Percentiles rank a stretch among this genome's conserved stretches.
Evolutionary conservation across 2,888 invertebrate genomes (phyloP).

Genomic region (Abrostola tripartita): DNA sequence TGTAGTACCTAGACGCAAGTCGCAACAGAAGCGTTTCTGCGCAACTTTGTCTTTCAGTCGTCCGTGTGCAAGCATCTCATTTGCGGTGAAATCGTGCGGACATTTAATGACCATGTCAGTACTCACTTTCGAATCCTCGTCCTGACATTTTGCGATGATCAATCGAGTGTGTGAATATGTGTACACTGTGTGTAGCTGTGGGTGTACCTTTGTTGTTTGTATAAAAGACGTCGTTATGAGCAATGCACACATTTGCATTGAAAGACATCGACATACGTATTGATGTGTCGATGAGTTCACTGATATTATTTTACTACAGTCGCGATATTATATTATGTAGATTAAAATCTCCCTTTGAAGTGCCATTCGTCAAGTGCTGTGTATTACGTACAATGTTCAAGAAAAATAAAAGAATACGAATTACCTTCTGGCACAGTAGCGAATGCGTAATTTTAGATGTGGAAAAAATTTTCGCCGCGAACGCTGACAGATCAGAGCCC

Average conservation of each 20-base stretch:
- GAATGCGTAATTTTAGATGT: slow-evolving; percentile 78
- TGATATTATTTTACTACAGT: slow-evolving; percentile 41
- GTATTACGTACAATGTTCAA: slow-evolving; percentile 56
- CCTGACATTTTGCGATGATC: slow-evolving; percentile 54
- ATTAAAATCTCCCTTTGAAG: slow-evolving; percentile 34
- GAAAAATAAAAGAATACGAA: slow-evolving; percentile 66
- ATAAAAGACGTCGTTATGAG: slow-evolving; percentile 31
- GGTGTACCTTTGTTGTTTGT: slow-evolving; percentile 26
- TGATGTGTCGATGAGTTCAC: slow-evolving; percentile 46
- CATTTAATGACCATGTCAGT: slow-evolving; percentile 65
- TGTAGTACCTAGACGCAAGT: slow-evolving; percentile 75
- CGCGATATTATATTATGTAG: slow-evolving; percentile 38
- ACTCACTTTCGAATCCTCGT: slow-evolving; percentile 66
- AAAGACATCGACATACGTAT: slow-evolving; percentile 40
- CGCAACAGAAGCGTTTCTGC: slow-evolving; percentile 55
- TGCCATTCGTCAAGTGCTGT: slow-evolving; percentile 30
- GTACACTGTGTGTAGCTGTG: slow-evolving; percentile 12
- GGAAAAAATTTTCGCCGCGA: slow-evolving; percentile 69
- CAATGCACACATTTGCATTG: slow-evolving; percentile 52
- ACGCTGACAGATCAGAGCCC: slow-evolving; percentile 60
- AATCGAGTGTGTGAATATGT: slow-evolving; percentile 35
- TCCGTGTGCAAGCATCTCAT: slow-evolving; percentile 66
- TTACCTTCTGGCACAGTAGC: slow-evolving; percentile 81
- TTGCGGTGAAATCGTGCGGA: slow-evolving; percentile 71
- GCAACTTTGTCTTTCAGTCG: slow-evolving; percentile 63